Base-by-base conservation (phyloP, 1,140 invertebrate genomes). In the Andrena cerasifolii region DNA sequence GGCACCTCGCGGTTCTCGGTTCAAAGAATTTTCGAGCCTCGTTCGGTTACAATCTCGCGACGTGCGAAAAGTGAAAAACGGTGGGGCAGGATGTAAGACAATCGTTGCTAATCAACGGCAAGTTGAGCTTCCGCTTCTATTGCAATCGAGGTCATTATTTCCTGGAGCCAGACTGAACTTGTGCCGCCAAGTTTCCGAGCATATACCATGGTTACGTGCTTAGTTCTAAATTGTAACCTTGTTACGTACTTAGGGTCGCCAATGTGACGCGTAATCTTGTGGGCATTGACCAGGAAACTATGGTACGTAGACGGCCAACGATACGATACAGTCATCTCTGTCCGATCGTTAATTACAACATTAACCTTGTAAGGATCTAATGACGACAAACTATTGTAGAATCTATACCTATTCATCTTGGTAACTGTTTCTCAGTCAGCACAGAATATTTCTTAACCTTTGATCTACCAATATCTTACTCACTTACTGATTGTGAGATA, bases 221-320 rank as follows among this genome's bases (percentile, higher is more conserved):
- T 53, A 53, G 66, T 43, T 77, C 74, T 28, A 61, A 77, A 71
- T 77, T 62, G 45, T 77, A 77, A 71, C 56, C 75, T 77, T 54
- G 75, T 77, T 77, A 71, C 65, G 66, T 77, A 77, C 56, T 62
- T 71, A 43, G 67, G 33, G 26, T 28, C 49, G 75, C 47, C 67
- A 53, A 51, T 56, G 33, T 71, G 67, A 71, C 75, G 67, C 67
- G 66, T 71, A 77, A 77, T 71, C 33, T 71, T 61, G 18, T 45
- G 67, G 56, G 8, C 67, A 62, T 62, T 77, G 56, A 61, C 67
- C 56, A 71, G 53, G 63, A 59, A 76, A 58, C 65, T 51, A 21
- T 28, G 21, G 12, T 16, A n/a, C 18, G 3, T n/a, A 43, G 53
- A 58, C 36, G 4, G 10, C 3, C 73, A 76, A 76, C 53, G 73